Evolutionary conservation across 2,797 vertebrate genomes (phyloP).

Genomic region (Buphagus erythrorhynchus): DNA sequence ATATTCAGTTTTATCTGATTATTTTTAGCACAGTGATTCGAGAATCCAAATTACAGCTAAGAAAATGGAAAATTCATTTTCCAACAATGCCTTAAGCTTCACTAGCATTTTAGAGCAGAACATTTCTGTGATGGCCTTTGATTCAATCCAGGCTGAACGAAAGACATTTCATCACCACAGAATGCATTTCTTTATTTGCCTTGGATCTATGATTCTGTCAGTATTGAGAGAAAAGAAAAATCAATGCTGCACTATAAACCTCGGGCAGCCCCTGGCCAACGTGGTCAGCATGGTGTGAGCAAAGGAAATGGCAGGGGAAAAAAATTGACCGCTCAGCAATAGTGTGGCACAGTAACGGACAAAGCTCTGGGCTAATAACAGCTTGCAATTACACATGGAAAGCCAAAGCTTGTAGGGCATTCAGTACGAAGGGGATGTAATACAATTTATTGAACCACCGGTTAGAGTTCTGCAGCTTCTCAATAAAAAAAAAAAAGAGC

Average conservation of each 20-base stretch:
- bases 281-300: slow-evolving; percentile 84
- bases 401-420: slow-evolving; percentile 80
- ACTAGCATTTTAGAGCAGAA: slow-evolving; percentile 74
- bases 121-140: slow-evolving; percentile 83
- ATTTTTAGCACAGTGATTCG: slow-evolving; percentile 74
- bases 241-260: slow-evolving; percentile 91
- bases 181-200: slow-evolving; percentile 90
- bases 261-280: slow-evolving; percentile 84
- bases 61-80: slow-evolving; percentile 82
- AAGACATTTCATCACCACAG: slow-evolving; percentile 86
- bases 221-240: slow-evolving; percentile 95
- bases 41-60: slow-evolving; percentile 86
- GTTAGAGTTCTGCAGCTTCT: slow-evolving; percentile 81
- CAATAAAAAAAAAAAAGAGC: slow-evolving; percentile 64
- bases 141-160: slow-evolving; percentile 83
- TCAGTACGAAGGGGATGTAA: slow-evolving; percentile 77
- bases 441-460: slow-evolving; percentile 79
- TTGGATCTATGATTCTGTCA: slow-evolving; percentile 98
- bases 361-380: slow-evolving; percentile 85
- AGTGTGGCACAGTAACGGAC: slow-evolving; percentile 81
- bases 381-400: slow-evolving; percentile 85
- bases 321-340: slow-evolving; percentile 85
- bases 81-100: slow-evolving; percentile 77
- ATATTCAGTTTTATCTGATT: slow-evolving; percentile 69
- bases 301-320: slow-evolving; percentile 84